Base-by-base conservation (phyloP, 2,888 invertebrate species). In the Chalcis sispes region DNA sequence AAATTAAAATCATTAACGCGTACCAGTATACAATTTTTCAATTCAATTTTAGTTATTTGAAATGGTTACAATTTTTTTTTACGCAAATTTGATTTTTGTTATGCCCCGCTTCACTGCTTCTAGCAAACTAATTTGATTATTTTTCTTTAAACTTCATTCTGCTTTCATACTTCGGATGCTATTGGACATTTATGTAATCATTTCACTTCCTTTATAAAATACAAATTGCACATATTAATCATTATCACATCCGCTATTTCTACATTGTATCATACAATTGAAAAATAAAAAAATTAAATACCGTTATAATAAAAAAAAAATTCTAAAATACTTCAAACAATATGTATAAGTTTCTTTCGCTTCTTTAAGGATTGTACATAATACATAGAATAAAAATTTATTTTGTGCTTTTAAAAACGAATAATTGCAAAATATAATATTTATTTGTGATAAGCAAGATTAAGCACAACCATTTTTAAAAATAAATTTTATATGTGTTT, bases 101-200 rank as follows among this genome's bases (percentile, higher is more conserved):
- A 50, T 42, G 42, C 29, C 23, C 42, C 23, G 64, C 54, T 69
- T 58, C 42, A 29, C 46, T 7, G 72, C 40, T 52, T 58, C 52
- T 64, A 42, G 50, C 25, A 69, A 7, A 72, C 67, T 72, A 58
- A 46, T 62, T 77, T 62, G 10, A 46, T 50, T 66, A 59, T 66
- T 61, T 56, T 67, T 62, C 48, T 36, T 69, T 25, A 7, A 61
- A 64, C 27, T 72, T 59, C 64, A 29, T 59, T 77, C 27, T 70
- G 56, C 56, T 67, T 46, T 46, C 15, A 75, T 61, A 18, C 40
- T 72, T 56, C 23, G 29, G 42, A 66, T 27, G 64, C 20, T 54
- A 29, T 42, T 69, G 61, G 7, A 20, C 59, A 27, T 36, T 72
- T 69, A 67, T 50, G 23, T 64, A 62, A 67, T 59, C 67, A 15